Conservation (phyloP, 2,797 vertebrate genomes). For the Yasuhikotakia modesta region DNA sequence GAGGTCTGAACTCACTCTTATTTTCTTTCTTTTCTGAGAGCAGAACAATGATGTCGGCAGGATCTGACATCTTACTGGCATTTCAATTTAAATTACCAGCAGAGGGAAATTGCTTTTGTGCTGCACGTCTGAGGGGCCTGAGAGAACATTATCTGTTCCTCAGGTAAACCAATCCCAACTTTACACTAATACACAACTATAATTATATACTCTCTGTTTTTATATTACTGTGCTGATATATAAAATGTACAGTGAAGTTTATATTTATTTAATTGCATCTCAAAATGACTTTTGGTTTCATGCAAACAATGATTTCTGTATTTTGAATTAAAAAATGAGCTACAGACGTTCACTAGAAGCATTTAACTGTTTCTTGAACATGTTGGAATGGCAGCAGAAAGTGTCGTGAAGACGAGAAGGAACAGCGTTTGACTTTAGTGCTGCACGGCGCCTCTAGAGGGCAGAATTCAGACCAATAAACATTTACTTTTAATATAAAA, state of each 20-base stretch:
- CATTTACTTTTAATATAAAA: slow-evolving; percentile 29
- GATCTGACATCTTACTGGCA: slow-evolving; percentile 69
- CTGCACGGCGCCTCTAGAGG: slow-evolving; percentile 16
- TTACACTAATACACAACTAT: slow-evolving; percentile 7
- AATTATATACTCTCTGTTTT: slow-evolving; percentile 14
- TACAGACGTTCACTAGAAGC: background rate
- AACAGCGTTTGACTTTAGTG: background rate
- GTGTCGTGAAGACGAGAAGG: too few relatives aligned
- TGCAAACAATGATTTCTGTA: background rate
- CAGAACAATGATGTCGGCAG: slow-evolving; percentile 61
- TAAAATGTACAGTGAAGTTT: slow-evolving; percentile 4
- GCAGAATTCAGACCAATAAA: slow-evolving; percentile 28
- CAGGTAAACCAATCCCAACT: slow-evolving; percentile 26
- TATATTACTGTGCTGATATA: background rate
- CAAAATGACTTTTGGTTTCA: slow-evolving; percentile 16
- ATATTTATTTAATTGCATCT: slow-evolving; percentile 10
- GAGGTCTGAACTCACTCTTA: slow-evolving; percentile 59
- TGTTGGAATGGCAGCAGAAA: too few relatives aligned
- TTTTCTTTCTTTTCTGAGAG: slow-evolving; percentile 38
- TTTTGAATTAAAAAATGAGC: background rate
- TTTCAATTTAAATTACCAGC: slow-evolving; percentile 70
- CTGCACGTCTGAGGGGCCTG: slow-evolving; percentile 42
- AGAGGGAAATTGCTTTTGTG: slow-evolving; percentile 69
- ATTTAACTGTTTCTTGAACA: background rate
- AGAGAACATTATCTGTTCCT: slow-evolving; percentile 48